Evolutionary conservation across 1,140 invertebrate species (phyloP).

Genomic region (Dreissena rostriformis): DNA sequence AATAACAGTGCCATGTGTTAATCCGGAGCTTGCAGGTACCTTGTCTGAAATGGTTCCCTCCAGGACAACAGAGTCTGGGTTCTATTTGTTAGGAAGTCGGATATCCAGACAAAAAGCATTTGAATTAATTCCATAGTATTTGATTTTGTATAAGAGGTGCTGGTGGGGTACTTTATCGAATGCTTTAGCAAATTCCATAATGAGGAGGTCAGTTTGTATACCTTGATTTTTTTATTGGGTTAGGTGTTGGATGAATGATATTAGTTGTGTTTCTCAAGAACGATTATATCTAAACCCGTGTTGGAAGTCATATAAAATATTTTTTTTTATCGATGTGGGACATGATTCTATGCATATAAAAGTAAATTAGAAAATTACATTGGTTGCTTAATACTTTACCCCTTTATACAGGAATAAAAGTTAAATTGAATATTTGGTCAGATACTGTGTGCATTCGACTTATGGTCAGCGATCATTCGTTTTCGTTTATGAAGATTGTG

Average conservation of each 20-base stretch:
- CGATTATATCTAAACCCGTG: conserved; percentile 13
- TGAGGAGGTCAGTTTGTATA: conserved; percentile 31
- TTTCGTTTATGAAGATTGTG: no score
- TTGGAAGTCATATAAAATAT: no score
- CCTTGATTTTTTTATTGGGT: conserved; percentile 9
- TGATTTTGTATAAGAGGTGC: conserved; percentile 44
- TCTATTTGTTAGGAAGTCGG: conserved; percentile 41
- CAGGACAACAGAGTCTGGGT: conserved; percentile 51
- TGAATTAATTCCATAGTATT: conserved; percentile 41
- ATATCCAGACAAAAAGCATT: no score
- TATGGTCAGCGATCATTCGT: no score
- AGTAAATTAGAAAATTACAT: no score
- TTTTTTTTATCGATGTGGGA: no score
- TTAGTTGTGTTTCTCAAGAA: conserved; percentile 58
- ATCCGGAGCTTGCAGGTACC: background rate
- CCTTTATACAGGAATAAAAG: no score
- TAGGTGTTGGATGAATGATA: conserved; percentile 40
- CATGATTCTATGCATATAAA: no score
- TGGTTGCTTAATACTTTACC: no score
- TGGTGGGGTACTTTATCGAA: conserved; percentile 42
- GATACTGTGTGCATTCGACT: no score
- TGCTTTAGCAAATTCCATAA: conserved; percentile 60
- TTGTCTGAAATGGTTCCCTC: conserved; percentile 41
- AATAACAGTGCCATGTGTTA: conserved; percentile 39
- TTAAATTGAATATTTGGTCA: no score